Conservation (phyloP, 1,140 invertebrate genomes). For the Diprion similis region DNA sequence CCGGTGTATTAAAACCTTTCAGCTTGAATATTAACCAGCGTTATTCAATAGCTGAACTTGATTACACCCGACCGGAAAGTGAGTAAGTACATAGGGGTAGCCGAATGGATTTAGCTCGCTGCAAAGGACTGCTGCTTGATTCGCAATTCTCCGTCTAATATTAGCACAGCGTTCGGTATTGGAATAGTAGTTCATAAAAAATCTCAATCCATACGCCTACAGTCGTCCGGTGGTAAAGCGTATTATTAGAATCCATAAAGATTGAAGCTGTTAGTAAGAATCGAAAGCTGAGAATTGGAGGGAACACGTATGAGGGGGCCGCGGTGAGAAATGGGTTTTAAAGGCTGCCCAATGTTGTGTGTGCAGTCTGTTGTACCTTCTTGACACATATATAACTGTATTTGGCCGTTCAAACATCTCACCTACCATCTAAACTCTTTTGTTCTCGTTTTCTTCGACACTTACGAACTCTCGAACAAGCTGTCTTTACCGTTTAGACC, state of each 20-base stretch:
- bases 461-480: conserved; percentile 1
- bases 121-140: background rate
- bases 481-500: background rate
- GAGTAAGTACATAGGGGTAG: background rate
- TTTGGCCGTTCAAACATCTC: conserved; percentile 1
- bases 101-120: background rate
- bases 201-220: background rate
- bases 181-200: background rate
- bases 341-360: background rate
- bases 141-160: background rate
- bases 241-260: background rate
- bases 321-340: background rate
- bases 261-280: background rate
- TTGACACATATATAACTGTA: background rate
- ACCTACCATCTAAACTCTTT: conserved; percentile 5
- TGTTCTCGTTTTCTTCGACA: background rate
- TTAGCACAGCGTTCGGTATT: background rate
- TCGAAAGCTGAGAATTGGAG: background rate
- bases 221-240: background rate
- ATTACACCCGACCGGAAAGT: background rate
- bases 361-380: background rate
- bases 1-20: too few relatives aligned
- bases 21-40: background rate
- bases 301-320: background rate
- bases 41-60: background rate